Evolutionary conservation across 2,113 vertebrate genomes (phyloP), one percentile per base, ranked within the genome.

Genomic region (Tamias sibiricus): DNA sequence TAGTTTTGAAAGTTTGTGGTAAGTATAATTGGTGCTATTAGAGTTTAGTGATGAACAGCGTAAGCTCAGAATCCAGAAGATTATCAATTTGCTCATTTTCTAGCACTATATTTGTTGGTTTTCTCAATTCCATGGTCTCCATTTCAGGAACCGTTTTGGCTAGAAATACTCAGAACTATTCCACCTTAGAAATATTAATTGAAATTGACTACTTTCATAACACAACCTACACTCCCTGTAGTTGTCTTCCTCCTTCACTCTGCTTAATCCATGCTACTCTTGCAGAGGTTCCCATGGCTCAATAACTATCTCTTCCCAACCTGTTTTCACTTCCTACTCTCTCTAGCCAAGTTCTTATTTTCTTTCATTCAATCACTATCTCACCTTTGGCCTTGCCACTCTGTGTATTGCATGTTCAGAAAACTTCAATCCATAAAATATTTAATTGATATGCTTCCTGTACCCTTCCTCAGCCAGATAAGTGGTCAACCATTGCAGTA

Each of bases 201-300:
- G 11, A 92, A 37, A 59, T 32, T 52, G 32, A 12, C 0, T 28
- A 3, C 24, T 3, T 20, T 54, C 52, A 71, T 24, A 71, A 40
- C 7, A 13, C 7, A 22, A 6, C 37, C 28, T 28, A 6, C 20
- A 2, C 0, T 40, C 59, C n/a, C 44, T 77, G 52, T 26, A 7
- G 6, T 2, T 6, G 10, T 19, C 88, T 68, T 37, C 57, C 76
- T 75, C 11, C 30, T 6, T 57, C 20, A 8, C 10, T 40, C 66
- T 28, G 0, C 6, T 22, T 19, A 6, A 9, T 52, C 47, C n/a
- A 35, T 9, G 1, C 40, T 76, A 1, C 0, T 69, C 19, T 47
- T 40, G 22, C 13, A 35, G 47, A 86, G 17, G 20, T 16, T n/a
- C 13, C 19, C 30, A 0, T 59, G 10, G 26, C 81, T 71, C 82